Percentiles rank a stretch among this genome's conserved stretches.
These are phyloP conservation scores for Corydoras maculifer DNA, from an alignment of 2,113 vertebrate species.

Conservation along the genomic window DNA sequence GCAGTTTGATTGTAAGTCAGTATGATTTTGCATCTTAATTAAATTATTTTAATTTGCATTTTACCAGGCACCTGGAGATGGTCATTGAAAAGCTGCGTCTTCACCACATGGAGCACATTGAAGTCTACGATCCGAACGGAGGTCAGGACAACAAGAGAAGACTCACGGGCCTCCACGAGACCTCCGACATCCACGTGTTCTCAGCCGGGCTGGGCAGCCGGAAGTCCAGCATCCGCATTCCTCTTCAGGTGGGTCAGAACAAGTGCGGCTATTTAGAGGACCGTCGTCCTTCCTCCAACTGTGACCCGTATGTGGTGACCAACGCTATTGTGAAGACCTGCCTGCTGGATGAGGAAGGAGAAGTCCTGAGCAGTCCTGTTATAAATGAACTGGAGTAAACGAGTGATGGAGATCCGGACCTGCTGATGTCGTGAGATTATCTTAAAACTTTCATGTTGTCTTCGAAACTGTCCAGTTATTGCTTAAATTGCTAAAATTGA, in stretches of 20 bases:
- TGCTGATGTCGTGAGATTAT: too few species aligned
- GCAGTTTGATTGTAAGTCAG: too few species aligned
- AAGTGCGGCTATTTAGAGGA: slow-evolving; percentile 67
- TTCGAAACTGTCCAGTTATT: too few species aligned
- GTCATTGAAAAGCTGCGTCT: slow-evolving; percentile 66
- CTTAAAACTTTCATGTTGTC: too few species aligned
- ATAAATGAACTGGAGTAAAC: too few species aligned
- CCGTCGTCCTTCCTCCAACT: slow-evolving; percentile 67
- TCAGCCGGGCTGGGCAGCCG: slow-evolving; percentile 58
- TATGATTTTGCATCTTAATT: too few species aligned
- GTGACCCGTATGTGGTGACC: slow-evolving; percentile 68
- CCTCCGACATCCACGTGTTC: slow-evolving; percentile 66
- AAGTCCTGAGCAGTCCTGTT: too few species aligned
- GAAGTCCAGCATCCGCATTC: slow-evolving; percentile 65
- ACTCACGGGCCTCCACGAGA: slow-evolving; percentile 42
- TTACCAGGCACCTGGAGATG: slow-evolving; percentile 59
- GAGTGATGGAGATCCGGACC: too few species aligned
- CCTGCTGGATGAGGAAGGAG: slow-evolving; percentile 44
- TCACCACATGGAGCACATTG: slow-evolving; percentile 64
- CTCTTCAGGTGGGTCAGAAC: slow-evolving; percentile 59
- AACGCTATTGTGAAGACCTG: slow-evolving; percentile 61
- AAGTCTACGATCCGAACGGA: slow-evolving; percentile 58
- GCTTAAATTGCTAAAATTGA: too few species aligned
- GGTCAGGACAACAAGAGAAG: slow-evolving; percentile 65
- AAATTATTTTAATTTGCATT: neutral